These are phyloP conservation scores for Poeciliopsis gracilis DNA, from an alignment of 2,797 vertebrate species.

Conservation along the genomic window DNA sequence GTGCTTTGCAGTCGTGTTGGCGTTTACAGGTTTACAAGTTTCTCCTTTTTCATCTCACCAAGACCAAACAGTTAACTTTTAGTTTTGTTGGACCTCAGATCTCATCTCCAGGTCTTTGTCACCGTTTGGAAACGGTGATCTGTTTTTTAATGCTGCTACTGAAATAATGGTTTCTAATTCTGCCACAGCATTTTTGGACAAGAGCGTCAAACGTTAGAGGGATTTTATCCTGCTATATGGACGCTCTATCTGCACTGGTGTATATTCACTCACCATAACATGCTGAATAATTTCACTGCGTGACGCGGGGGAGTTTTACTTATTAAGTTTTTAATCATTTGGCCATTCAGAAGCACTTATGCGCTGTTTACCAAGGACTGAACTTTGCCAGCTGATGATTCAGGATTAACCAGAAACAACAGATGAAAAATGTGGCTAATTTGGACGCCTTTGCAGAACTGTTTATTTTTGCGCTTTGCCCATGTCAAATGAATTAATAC, in stretches of 20 bases:
- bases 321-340: not conserved
- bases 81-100: not conserved
- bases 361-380: not conserved
- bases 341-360: not conserved
- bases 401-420: not conserved
- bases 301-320: not conserved
- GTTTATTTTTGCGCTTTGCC: no score
- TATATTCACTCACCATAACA: not conserved
- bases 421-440: no score
- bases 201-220: not conserved
- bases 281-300: not conserved
- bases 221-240: not conserved
- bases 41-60: not conserved
- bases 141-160: not conserved
- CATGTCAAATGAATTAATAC: no score
- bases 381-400: not conserved
- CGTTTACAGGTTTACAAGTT: not conserved
- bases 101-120: not conserved
- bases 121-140: not conserved
- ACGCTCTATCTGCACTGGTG: not conserved
- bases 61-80: not conserved
- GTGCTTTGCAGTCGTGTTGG: not conserved
- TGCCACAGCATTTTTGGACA: not conserved
- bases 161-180: no score
- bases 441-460: no score